These are phyloP conservation scores for Tolmerus cingulatus DNA, from an alignment of 2,888 invertebrate species.

Conservation along the genomic window DNA sequence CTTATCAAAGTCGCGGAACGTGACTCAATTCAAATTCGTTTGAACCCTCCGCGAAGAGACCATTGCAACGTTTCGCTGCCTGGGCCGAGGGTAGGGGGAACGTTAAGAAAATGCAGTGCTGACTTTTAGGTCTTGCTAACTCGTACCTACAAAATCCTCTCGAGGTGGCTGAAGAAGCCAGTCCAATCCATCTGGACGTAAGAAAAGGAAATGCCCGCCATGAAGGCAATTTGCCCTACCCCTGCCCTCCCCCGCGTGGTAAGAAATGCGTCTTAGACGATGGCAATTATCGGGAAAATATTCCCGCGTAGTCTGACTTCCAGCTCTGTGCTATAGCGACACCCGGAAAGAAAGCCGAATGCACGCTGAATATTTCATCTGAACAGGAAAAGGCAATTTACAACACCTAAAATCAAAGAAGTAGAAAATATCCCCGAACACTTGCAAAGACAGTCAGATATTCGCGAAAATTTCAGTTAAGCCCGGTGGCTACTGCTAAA, in stretches of 20 bases:
- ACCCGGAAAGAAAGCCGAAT: slow-evolving; percentile 26
- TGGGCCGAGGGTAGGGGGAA: neutral
- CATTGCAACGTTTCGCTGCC: neutral
- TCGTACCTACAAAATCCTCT: neutral
- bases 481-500: neutral
- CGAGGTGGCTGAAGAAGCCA: slow-evolving; percentile 16
- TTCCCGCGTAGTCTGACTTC: neutral
- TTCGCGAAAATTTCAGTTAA: neutral
- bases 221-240: neutral
- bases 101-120: neutral
- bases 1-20: slow-evolving; percentile 27
- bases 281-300: slow-evolving; percentile 13
- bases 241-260: neutral
- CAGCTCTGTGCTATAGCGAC: neutral
- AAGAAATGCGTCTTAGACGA: slow-evolving; percentile 4
- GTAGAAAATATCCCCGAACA: neutral
- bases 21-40: slow-evolving; percentile 41
- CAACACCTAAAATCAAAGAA: neutral
- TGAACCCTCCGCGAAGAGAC: slow-evolving; percentile 15
- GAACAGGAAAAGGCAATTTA: slow-evolving; percentile 14
- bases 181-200: neutral
- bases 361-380: neutral
- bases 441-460: neutral
- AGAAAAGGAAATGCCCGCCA: neutral
- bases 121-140: neutral